Evolutionary conservation across 2,113 vertebrate species (phyloP).

Genomic region (Centropus unirufus): DNA sequence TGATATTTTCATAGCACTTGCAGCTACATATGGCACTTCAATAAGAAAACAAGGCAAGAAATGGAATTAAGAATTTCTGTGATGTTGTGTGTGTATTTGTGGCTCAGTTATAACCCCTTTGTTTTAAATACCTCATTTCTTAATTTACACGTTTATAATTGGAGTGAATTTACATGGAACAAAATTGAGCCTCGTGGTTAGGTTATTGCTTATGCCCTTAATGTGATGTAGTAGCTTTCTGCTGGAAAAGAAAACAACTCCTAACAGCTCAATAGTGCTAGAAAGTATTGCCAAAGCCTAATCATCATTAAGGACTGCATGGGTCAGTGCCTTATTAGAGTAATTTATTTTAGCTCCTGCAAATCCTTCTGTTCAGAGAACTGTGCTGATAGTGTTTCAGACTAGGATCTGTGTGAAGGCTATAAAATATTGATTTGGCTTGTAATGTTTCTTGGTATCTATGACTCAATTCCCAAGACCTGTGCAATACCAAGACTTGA

Average conservation of each 20-base stretch:
- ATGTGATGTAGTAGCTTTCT: background rate
- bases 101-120: slow-evolving; percentile 42
- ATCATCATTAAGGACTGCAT: background rate
- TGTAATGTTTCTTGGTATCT: slow-evolving; percentile 19
- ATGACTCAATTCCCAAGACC: background rate
- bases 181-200: slow-evolving; percentile 32
- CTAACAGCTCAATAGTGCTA: background rate
- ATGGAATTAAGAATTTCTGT: slow-evolving; percentile 45
- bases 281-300: background rate
- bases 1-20: slow-evolving; percentile 66
- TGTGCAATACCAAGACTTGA: background rate
- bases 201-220: background rate
- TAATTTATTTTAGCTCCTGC: slow-evolving; percentile 33
- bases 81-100: slow-evolving; percentile 50
- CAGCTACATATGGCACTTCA: slow-evolving; percentile 68
- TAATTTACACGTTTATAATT: slow-evolving; percentile 71
- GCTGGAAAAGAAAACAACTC: background rate
- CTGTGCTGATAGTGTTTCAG: background rate
- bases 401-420: background rate
- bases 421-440: slow-evolving; percentile 49
- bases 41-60: slow-evolving; percentile 59
- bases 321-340: slow-evolving; percentile 13
- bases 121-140: slow-evolving; percentile 69
- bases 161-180: slow-evolving; percentile 56
- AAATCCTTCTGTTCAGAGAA: background rate